Conservation (phyloP, 2,888 invertebrate species). For the Protodeltote pygarga region DNA sequence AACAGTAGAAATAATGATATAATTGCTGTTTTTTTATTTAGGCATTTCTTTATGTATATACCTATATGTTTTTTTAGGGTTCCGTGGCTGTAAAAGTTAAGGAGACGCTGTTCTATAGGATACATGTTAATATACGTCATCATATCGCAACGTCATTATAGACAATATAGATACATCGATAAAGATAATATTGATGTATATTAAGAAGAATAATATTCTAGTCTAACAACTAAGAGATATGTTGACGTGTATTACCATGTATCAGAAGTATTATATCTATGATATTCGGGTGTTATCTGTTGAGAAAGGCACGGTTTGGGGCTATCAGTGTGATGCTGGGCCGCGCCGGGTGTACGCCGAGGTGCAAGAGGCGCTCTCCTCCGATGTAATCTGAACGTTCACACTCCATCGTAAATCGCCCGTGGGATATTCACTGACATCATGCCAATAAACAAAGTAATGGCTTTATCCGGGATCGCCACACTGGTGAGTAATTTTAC, state of each 20-base stretch:
- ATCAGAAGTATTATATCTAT: conserved; percentile 33
- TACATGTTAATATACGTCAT: too few relatives aligned
- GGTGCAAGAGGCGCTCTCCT: conserved; percentile 27
- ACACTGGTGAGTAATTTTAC: conserved; percentile 56
- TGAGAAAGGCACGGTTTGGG: conserved; percentile 42
- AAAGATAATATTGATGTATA: too few relatives aligned
- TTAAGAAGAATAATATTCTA: conserved; percentile 6
- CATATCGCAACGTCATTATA: too few relatives aligned
- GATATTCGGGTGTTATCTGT: conserved; percentile 50
- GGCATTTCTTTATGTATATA: too few relatives aligned
- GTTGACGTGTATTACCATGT: conserved; percentile 29
- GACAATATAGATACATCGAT: too few relatives aligned
- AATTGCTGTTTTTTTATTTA: too few relatives aligned
- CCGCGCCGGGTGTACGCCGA: conserved; percentile 38
- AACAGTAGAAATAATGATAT: too few relatives aligned
- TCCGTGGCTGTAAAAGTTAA: too few relatives aligned
- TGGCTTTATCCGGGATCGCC: conserved; percentile 57
- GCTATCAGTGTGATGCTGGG: conserved; percentile 60
- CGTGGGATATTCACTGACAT: conserved; percentile 5
- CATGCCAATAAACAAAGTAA: conserved; percentile 56
- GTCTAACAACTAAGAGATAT: conserved; percentile 24
- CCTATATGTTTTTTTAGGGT: too few relatives aligned
- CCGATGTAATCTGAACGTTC: conserved; percentile 6
- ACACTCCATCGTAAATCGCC: conserved; percentile 18
- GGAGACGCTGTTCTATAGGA: too few relatives aligned